Percentiles rank a stretch among this genome's conserved stretches.
phyloP scores from a whole-genome alignment of 2,113 vertebrate genomes.

The Semnornis frantzii region DNA sequence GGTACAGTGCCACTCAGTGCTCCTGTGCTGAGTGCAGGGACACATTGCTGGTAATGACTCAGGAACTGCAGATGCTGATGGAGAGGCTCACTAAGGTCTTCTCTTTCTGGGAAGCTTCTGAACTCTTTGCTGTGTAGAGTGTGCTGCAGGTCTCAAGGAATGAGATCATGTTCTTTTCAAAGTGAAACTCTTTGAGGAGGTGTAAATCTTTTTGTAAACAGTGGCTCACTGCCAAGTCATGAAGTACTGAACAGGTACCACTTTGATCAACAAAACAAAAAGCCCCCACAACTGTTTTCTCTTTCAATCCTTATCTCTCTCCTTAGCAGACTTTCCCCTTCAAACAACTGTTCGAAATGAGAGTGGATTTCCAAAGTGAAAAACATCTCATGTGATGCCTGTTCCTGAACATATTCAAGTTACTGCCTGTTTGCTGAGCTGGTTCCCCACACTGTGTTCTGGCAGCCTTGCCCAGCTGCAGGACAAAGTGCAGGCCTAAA shows the following conservation, averaged over 20 bases:
- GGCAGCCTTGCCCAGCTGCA: background rate
- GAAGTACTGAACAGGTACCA: background rate
- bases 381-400: background rate
- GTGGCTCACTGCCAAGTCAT: background rate
- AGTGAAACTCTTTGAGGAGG: background rate
- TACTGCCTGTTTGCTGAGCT: background rate
- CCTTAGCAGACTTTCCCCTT: background rate
- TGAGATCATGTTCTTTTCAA: background rate
- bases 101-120: background rate
- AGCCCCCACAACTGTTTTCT: background rate
- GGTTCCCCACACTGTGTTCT: background rate
- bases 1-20: constrained; percentile 69
- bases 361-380: background rate
- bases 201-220: background rate
- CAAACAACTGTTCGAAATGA: background rate
- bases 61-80: background rate
- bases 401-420: background rate
- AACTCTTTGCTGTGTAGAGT: background rate
- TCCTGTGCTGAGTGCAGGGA: background rate
- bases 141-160: background rate
- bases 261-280: background rate
- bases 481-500: background rate
- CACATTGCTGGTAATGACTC: background rate
- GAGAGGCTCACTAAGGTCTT: background rate
- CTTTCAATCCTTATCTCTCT: background rate